phyloP scores from a whole-genome alignment of 2,797 vertebrate genomes.

The Sciurus carolinensis region DNA sequence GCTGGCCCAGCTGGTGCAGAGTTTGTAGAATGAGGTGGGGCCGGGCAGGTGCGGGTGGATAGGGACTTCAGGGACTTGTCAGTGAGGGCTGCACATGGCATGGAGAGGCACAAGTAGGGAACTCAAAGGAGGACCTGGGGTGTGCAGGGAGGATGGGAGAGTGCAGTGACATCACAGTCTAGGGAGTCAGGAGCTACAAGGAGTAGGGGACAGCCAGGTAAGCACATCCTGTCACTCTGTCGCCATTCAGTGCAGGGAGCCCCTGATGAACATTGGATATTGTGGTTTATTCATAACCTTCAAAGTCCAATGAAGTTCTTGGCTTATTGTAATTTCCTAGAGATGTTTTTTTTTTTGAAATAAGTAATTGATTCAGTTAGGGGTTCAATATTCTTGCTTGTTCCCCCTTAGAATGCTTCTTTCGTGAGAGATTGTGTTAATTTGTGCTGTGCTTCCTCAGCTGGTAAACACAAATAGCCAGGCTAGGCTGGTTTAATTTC shows the following conservation, averaged over 20 bases:
- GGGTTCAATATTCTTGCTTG: not conserved
- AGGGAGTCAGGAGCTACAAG: not conserved
- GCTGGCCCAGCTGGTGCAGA: not conserved
- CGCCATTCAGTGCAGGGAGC: not conserved
- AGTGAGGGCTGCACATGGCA: not conserved
- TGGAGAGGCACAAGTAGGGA: not conserved
- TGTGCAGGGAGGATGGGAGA: not conserved
- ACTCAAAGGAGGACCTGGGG: not conserved
- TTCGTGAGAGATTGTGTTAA: conserved; percentile 34
- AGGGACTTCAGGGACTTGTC: not conserved
- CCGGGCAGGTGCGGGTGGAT: too few relatives aligned
- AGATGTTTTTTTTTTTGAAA: not conserved
- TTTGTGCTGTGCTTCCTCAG: not conserved
- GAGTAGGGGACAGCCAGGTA: not conserved
- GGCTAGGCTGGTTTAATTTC: not conserved
- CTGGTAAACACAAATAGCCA: not conserved
- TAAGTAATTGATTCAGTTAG: not conserved
- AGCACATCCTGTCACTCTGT: not conserved
- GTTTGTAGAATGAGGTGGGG: not conserved
- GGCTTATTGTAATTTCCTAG: not conserved
- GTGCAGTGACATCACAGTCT: accelerated
- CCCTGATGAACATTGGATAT: too few relatives aligned
- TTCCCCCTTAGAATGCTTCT: not conserved
- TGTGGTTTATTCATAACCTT: not conserved
- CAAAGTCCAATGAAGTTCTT: not conserved